Evolutionary conservation across 1,140 invertebrate genomes (phyloP), one percentile per base, ranked within the genome.

Genomic region (Leptoteleia sp.): DNA sequence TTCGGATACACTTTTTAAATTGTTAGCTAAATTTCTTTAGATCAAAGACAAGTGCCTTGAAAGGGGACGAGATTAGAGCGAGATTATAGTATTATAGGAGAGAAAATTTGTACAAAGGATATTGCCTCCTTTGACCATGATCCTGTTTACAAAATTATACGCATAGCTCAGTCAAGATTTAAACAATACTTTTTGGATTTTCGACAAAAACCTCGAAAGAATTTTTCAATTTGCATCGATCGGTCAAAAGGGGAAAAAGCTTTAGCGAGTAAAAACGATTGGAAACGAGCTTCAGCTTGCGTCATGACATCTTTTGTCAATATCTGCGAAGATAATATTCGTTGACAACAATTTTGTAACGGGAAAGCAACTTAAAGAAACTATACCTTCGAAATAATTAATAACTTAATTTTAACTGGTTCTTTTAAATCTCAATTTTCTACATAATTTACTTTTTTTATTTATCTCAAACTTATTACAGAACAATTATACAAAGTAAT

Each of bases 61-160:
- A 50, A 64, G 16, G 43, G 27, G 59, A 59, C 37, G 12, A 59
- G 71, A 75, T 65, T 65, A 67, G 54, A 67, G 27, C 35, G 13
- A 52, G 62, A 76, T 59, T 76, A 61, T 47, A 61, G 29, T 45
- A 61, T 76, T 42, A 48, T 65, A 64, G 15, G 29, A 65, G 52
- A 61, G 47, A 48, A 67, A 65, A 76, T 76, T 62, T 68, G 40
- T 68, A 76, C 72, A 76, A 76, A 76, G 72, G 72, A 76, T 62
- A 76, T 76, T 76, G 72, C 62, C 27, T 68, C n/a, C 72, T 76
- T 76, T 76, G 64, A 76, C 72, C 64, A 68, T 55, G 47, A 68
- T 76, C 38, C 29, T 50, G 71, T 61, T 76, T 61, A 76, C 45
- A 62, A 76, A 76, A 76, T 76, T 61, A 67, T 67, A 61, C 72